Conservation (phyloP, 2,888 invertebrate species). For the Aphrophora alni region DNA sequence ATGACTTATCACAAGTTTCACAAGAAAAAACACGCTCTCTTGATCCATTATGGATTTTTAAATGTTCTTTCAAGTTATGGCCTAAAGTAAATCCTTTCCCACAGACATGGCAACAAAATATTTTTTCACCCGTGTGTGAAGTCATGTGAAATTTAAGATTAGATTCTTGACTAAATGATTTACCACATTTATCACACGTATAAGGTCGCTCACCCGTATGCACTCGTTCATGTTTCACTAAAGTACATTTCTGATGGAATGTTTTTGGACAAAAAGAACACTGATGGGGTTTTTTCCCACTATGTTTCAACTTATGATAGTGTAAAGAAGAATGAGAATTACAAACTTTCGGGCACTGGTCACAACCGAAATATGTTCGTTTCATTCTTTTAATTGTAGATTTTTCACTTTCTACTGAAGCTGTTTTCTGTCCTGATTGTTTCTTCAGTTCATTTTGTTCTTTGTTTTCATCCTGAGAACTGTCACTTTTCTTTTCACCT, state of each 20-base stretch:
- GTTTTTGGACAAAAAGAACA: background rate
- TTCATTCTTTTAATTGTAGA: background rate
- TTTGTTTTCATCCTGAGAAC: background rate
- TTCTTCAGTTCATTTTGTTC: background rate
- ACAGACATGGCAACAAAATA: conserved; percentile 13
- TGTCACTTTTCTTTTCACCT: background rate
- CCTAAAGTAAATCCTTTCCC: conserved; percentile 18
- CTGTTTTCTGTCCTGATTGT: background rate
- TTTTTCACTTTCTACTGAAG: background rate
- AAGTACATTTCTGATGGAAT: background rate
- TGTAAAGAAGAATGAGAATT: background rate
- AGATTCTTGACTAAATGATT: conserved; percentile 9
- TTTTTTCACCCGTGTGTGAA: conserved; percentile 8
- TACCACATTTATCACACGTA: background rate
- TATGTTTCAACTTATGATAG: background rate
- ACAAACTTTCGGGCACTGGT: background rate
- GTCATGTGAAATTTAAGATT: background rate
- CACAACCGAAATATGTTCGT: background rate
- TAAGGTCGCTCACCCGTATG: background rate
- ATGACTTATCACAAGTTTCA: conserved; percentile 13
- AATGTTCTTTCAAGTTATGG: conserved; percentile 22
- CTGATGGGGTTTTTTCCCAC: background rate
- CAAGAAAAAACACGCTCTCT: background rate
- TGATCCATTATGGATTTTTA: conserved; percentile 4
- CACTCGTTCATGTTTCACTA: background rate